Evolutionary conservation across 2,888 invertebrate species (phyloP).

Genomic region (Epirrhoe alternata): DNA sequence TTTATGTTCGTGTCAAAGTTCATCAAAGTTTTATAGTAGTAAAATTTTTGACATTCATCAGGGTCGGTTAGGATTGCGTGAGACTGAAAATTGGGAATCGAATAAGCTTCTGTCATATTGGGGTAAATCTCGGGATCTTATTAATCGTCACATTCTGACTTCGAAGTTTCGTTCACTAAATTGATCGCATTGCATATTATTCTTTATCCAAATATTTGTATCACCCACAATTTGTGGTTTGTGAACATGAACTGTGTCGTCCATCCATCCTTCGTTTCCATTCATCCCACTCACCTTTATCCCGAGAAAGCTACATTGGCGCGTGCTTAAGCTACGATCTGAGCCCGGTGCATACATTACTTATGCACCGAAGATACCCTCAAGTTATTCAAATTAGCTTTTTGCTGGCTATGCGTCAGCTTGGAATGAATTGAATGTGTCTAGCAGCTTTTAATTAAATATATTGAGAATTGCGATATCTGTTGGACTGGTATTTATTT

Average conservation of each 20-base stretch:
- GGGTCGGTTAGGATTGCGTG: conserved; percentile 22
- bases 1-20: conserved; percentile 74
- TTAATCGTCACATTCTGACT: not conserved
- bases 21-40: conserved; percentile 57
- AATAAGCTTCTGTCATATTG: not conserved
- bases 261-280: conserved; percentile 4
- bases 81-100: not conserved
- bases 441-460: conserved; percentile 22
- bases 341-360: conserved; percentile 54
- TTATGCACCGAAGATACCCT: conserved; percentile 62
- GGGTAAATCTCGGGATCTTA: conserved; percentile 5
- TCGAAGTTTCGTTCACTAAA: too few species aligned
- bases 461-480: conserved; percentile 1
- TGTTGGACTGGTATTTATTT: not conserved
- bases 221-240: not conserved
- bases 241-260: not conserved
- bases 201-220: too few species aligned
- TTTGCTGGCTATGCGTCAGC: conserved; percentile 60
- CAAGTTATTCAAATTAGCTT: conserved; percentile 67
- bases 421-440: conserved; percentile 34
- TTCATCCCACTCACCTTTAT: conserved; percentile 13
- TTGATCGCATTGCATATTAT: too few species aligned
- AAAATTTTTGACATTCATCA: conserved; percentile 29
- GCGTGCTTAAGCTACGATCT: conserved; percentile 49
- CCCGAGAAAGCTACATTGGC: conserved; percentile 37